Base-by-base conservation (phyloP, 2,113 vertebrate genomes). In the Phodopus roborovskii region DNA sequence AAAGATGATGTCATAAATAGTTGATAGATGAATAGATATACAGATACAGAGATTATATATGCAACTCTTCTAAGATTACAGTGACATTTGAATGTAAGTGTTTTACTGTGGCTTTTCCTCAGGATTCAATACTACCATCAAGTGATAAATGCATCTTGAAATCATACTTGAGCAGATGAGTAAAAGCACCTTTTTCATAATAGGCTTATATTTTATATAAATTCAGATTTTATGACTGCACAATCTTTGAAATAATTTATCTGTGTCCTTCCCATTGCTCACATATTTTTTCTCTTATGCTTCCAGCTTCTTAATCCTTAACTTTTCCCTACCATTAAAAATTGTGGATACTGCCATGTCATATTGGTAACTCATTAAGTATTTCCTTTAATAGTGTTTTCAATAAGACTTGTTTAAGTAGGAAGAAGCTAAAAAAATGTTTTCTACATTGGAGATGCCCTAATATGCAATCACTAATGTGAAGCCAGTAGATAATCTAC, bases 211-310 rank as follows among this genome's bases (percentile, higher is more conserved):
- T 64, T 45, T 62, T 7, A 19, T 3, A 82, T 42, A 24, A 64
- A 39, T 24, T 6, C 16, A 66, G 4, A 22, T 82, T 70, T 39
- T 30, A 45, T 81, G 60, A n/a, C 48, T 50, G 2, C 1, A 45
- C 1, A 45, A 0, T 87, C 42, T 77, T 24, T 82, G 24, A 89
- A 90, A 77, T 6, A 68, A 42, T 77, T 81, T 10, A 45, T n/a
- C 5, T 7, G 0, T 17, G 10, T 39, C 22, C 6, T 7, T 19
- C 3, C 20, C 87, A 19, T 17, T 53, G 2, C 17, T 33, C 70
- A 11, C 0, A 39, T 13, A n/a, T 0, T 13, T 85, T n/a, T 68
- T 16, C 2, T 84, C 48, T 58, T 45, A 58, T 8, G 6, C 4
- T 66, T 13, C 36, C 68, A 8, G 10, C 6, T 1, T 56, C 19